A percentile compares a stretch with the other conserved stretches of the same genome.
Conservation (phyloP, 2,797 vertebrate species). For the Melanotaenia nigrans region DNA sequence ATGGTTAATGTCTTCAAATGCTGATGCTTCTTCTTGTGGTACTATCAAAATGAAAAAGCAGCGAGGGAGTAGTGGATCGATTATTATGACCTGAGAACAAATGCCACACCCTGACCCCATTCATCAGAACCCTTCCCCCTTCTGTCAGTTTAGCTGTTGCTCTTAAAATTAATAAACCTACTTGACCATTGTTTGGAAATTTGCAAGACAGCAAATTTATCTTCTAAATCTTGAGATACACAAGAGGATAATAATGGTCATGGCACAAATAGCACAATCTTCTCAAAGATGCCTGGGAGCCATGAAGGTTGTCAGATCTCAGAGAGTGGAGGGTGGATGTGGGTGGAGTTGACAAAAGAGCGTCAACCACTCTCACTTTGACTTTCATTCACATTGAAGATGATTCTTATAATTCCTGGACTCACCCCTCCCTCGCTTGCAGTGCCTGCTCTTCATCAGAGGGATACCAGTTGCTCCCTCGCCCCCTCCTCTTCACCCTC, state of each 20-base stretch:
- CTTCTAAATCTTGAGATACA: conserved; percentile 10
- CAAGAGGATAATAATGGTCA: conserved; percentile 31
- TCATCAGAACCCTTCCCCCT: conserved; percentile 29
- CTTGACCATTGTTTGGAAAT: conserved; percentile 24
- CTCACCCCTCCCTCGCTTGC: conserved; percentile 35
- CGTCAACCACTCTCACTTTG: conserved; percentile 37
- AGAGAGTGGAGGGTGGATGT: conserved; percentile 36
- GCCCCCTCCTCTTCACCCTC: conserved; percentile 9
- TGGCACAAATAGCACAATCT: conserved; percentile 45
- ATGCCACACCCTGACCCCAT: conserved; percentile 57
- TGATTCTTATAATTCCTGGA: conserved; percentile 50
- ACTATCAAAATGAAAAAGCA: conserved; percentile 1
- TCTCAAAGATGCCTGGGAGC: conserved; percentile 32
- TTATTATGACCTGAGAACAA: conserved; percentile 21
- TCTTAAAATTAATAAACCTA: conserved; percentile 47
- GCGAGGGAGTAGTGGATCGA: conserved; percentile 3
- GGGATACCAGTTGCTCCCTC: conserved; percentile 65
- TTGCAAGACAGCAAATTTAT: conserved; percentile 5
- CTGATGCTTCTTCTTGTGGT: not conserved
- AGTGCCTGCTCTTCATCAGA: conserved; percentile 33
- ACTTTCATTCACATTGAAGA: conserved; percentile 68
- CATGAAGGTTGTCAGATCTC: conserved; percentile 21
- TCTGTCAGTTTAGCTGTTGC: conserved; percentile 4
- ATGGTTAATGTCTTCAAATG: not conserved
- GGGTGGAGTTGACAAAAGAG: conserved; percentile 36